Percentiles rank a stretch among this genome's conserved stretches.
phyloP scores from a whole-genome alignment of 2,888 invertebrate species.

The Archaeoteleia sp. region DNA sequence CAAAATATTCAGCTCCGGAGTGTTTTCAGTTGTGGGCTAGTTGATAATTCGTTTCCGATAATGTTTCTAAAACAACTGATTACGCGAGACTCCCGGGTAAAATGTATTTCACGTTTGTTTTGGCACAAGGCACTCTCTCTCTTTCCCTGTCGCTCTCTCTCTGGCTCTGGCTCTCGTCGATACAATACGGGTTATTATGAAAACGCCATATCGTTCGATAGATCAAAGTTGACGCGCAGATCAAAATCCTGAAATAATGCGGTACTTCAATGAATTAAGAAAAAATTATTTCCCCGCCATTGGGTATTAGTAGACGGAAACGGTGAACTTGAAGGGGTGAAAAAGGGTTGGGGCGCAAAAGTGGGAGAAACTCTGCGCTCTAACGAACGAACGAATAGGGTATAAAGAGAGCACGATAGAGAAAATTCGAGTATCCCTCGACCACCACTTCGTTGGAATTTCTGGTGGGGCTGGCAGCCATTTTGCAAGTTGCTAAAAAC shows the following conservation, averaged over 20 bases:
- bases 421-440: slow-evolving; percentile 72
- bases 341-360: slow-evolving; percentile 32
- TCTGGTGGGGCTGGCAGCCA: slow-evolving; percentile 72
- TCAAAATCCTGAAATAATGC: slow-evolving; percentile 49
- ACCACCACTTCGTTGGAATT: slow-evolving; percentile 58
- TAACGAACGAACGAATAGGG: slow-evolving; percentile 67
- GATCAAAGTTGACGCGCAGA: slow-evolving; percentile 28
- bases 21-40: too few relatives aligned
- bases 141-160: too few relatives aligned
- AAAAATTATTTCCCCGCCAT: slow-evolving; percentile 41
- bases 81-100: too few relatives aligned
- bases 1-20: too few relatives aligned
- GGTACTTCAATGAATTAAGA: slow-evolving; percentile 44
- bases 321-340: slow-evolving; percentile 48
- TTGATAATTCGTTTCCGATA: too few relatives aligned
- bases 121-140: too few relatives aligned
- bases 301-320: slow-evolving; percentile 37
- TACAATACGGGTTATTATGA: slow-evolving; percentile 43
- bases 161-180: slow-evolving; percentile 22
- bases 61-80: too few relatives aligned
- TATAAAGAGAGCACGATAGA: slow-evolving; percentile 73
- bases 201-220: slow-evolving; percentile 40
- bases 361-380: slow-evolving; percentile 53
- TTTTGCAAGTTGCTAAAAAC: slow-evolving; percentile 74
- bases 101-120: too few relatives aligned